Evolutionary conservation across 2,888 invertebrate genomes (phyloP).

Genomic region (Gryllus longicercus): DNA sequence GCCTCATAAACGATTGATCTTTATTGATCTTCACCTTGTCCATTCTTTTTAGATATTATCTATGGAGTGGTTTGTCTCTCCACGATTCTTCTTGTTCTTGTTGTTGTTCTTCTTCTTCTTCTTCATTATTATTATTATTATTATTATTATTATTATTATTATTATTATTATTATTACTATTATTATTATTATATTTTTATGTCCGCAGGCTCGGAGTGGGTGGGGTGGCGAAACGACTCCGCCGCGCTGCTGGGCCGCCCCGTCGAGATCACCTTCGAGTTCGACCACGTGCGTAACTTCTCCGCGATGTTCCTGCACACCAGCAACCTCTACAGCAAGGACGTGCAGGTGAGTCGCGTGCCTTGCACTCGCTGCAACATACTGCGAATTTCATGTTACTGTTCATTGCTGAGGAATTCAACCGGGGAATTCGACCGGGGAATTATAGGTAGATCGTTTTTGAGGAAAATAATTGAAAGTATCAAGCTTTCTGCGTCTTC

Average conservation of each 20-base stretch:
- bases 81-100: too few species aligned
- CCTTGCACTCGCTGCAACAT: neutral
- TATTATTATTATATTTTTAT: too few species aligned
- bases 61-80: too few species aligned
- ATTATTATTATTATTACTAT: too few species aligned
- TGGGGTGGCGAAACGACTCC: slow-evolving; percentile 75
- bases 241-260: slow-evolving; percentile 59
- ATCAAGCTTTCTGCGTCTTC: too few species aligned
- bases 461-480: too few species aligned
- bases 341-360: slow-evolving; percentile 60
- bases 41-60: too few species aligned
- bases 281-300: slow-evolving; percentile 73
- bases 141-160: slow-evolving; percentile 28
- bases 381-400: neutral
- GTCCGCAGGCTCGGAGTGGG: slow-evolving; percentile 70
- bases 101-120: neutral
- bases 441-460: too few species aligned
- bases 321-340: slow-evolving; percentile 73
- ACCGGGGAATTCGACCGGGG: too few species aligned
- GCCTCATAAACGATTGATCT: too few species aligned
- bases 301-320: slow-evolving; percentile 69
- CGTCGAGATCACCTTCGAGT: slow-evolving; percentile 73
- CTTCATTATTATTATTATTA: neutral
- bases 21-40: too few species aligned
- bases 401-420: too few species aligned